Conservation (phyloP, 2,113 vertebrate species). For the Aramus guarauna region DNA sequence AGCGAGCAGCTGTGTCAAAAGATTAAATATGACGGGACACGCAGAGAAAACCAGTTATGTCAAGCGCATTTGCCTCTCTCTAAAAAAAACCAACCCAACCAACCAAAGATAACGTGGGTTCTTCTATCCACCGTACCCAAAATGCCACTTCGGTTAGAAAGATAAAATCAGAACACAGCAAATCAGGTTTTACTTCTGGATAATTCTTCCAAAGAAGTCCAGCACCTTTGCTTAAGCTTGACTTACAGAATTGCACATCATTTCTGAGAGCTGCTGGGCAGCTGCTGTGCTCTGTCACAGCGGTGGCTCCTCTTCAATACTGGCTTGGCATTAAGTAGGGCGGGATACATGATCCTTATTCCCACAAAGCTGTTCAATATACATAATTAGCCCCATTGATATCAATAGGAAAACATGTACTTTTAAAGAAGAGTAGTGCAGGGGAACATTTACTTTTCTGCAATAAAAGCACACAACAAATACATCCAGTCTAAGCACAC, state of each 20-base stretch:
- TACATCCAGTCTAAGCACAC: background rate
- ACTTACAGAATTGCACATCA: background rate
- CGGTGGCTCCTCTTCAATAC: background rate
- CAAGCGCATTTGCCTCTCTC: background rate
- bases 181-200: background rate
- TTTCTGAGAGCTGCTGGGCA: background rate
- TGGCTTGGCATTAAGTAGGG: background rate
- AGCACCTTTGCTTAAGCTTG: background rate
- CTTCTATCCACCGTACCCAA: background rate
- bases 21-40: background rate
- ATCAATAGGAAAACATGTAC: background rate
- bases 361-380: background rate
- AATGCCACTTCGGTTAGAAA: background rate
- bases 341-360: background rate
- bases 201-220: background rate
- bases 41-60: background rate
- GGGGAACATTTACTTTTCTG: background rate
- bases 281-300: background rate
- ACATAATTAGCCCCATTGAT: background rate
- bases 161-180: background rate
- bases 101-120: background rate
- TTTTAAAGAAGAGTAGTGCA: background rate
- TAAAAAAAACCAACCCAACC: background rate
- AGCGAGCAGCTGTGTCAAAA: background rate
- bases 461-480: background rate